These are phyloP conservation scores for Plectrocnemia conspersa DNA, from an alignment of 1,140 invertebrate species.

Conservation along the genomic window DNA sequence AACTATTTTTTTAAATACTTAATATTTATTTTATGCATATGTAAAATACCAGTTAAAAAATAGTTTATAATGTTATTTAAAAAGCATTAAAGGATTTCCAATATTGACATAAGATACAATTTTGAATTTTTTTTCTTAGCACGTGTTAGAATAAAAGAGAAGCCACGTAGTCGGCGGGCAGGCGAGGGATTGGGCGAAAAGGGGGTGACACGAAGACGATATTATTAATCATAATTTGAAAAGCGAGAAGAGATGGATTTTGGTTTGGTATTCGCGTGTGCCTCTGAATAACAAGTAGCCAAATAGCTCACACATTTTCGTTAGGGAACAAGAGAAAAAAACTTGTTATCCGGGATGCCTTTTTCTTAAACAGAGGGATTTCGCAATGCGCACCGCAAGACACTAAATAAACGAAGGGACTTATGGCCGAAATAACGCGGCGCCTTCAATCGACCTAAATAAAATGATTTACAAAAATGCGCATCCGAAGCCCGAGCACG, in stretches of 20 bases:
- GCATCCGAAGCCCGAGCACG: neutral
- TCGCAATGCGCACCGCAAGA: constrained; percentile 32
- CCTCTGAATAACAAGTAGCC: constrained; percentile 32
- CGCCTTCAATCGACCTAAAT: constrained; percentile 7
- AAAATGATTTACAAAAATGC: too few species aligned
- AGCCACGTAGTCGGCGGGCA: neutral
- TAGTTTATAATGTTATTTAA: too few species aligned
- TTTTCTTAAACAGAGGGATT: constrained; percentile 24
- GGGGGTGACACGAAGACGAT: constrained; percentile 26
- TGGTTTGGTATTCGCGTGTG: constrained; percentile 34
- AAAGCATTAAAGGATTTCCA: too few species aligned
- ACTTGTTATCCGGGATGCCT: constrained; percentile 29
- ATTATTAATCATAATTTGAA: constrained; percentile 38
- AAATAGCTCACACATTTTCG: constrained; percentile 29
- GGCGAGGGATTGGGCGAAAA: constrained; percentile 7
- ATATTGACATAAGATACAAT: too few species aligned
- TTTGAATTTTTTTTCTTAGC: too few species aligned
- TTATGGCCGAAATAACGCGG: constrained; percentile 22
- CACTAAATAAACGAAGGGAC: constrained; percentile 32
- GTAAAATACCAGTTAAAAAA: too few species aligned
- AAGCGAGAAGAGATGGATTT: constrained; percentile 36
- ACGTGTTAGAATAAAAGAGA: too few species aligned
- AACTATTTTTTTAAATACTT: too few species aligned
- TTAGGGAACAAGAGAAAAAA: constrained; percentile 22
- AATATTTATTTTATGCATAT: too few species aligned